A percentile compares a stretch with the other conserved stretches of the same genome.
Evolutionary conservation across 2,888 invertebrate species (phyloP).

Genomic region (Eudasyphora cyanicolor): DNA sequence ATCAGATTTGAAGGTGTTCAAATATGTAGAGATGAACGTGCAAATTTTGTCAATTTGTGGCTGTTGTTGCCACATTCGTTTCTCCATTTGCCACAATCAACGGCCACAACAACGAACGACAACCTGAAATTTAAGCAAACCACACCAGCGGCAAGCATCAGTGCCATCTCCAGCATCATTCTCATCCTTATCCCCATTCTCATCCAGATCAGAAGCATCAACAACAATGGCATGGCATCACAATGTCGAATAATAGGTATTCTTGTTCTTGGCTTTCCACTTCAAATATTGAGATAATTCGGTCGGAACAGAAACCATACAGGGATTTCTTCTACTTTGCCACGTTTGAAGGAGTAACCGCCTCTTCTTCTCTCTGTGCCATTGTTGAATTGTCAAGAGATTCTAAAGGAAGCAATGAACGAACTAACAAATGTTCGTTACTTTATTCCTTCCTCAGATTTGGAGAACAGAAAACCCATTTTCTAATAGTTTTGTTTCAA

Average conservation of each 20-base stretch:
- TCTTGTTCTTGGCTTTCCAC: constrained; percentile 23
- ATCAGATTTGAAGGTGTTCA: constrained; percentile 35
- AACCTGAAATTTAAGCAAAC: too few relatives aligned
- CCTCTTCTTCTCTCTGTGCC: not conserved
- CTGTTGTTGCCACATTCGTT: constrained; percentile 5
- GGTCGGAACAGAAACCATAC: not conserved
- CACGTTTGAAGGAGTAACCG: not conserved
- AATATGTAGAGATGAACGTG: constrained; percentile 47
- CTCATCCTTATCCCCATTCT: not conserved
- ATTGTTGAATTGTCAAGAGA: constrained; percentile 3
- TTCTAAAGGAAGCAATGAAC: too few relatives aligned
- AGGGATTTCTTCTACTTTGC: not conserved
- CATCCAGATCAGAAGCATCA: not conserved
- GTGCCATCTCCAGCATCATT: not conserved
- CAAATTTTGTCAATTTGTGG: constrained; percentile 49
- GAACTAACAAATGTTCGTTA: too few relatives aligned
- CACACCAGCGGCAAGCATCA: not conserved
- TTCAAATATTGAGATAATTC: constrained; percentile 45
- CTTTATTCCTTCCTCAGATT: not conserved
- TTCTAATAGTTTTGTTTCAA: constrained; percentile 43
- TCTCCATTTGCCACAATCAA: constrained; percentile 30
- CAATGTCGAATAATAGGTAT: not conserved
- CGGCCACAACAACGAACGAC: not conserved
- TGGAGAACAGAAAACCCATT: not conserved
- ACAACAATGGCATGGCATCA: not conserved